Conservation (phyloP, 1,140 invertebrate species). For the Drosophila jambulina region DNA sequence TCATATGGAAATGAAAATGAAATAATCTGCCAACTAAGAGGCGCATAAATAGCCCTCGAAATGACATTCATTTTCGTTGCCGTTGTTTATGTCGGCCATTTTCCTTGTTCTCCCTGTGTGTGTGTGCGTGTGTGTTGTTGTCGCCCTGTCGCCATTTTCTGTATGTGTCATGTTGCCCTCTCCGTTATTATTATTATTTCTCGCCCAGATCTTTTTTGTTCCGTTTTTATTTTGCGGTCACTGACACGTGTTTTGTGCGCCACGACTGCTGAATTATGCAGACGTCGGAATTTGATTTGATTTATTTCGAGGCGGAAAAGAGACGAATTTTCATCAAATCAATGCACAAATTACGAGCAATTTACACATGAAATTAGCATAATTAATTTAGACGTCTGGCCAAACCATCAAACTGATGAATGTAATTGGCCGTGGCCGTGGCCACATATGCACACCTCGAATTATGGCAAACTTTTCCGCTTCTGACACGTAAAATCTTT, state of each 20-base stretch:
- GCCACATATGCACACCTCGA: constrained; percentile 25
- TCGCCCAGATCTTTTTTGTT: constrained; percentile 25
- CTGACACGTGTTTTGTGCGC: constrained; percentile 66
- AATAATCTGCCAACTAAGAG: constrained; percentile 81
- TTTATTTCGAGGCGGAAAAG: constrained; percentile 55
- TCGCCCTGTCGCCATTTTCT: constrained; percentile 50
- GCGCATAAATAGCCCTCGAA: constrained; percentile 76
- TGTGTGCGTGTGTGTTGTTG: constrained; percentile 15
- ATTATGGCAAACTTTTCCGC: constrained; percentile 33
- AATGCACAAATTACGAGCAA: constrained; percentile 72
- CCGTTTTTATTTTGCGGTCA: constrained; percentile 61
- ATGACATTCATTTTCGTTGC: constrained; percentile 74
- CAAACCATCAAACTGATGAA: constrained; percentile 54
- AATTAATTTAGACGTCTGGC: constrained; percentile 67
- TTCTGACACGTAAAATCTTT: constrained; percentile 47
- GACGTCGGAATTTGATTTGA: constrained; percentile 69
- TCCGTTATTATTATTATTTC: constrained; percentile 36
- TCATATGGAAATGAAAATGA: constrained; percentile 74
- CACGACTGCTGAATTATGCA: constrained; percentile 67
- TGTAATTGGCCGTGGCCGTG: constrained; percentile 42
- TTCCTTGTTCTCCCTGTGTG: constrained; percentile 40
- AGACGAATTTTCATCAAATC: constrained; percentile 67
- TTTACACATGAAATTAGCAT: constrained; percentile 76
- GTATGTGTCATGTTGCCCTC: constrained; percentile 46
- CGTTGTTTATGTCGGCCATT: constrained; percentile 69